Percentiles rank a stretch among this genome's conserved stretches.
phyloP scores from a whole-genome alignment of 2,113 vertebrate species.

The Colinus virginianus region DNA sequence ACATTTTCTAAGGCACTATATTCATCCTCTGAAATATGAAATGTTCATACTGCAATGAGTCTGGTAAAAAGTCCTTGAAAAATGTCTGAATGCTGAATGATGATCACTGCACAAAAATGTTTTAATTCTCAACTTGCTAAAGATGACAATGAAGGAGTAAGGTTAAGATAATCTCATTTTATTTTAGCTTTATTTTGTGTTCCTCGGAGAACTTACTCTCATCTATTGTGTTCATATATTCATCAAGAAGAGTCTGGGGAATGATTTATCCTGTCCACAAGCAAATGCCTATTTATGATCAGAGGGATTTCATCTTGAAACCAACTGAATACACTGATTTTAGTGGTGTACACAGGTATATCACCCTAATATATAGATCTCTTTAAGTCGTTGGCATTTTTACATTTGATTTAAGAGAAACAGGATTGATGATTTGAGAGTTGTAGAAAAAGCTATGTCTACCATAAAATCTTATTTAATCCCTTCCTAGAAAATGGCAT shows the following conservation, averaged over 20 bases:
- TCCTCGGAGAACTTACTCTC: background rate
- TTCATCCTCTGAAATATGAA: background rate
- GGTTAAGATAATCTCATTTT: background rate
- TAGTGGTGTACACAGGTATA: background rate
- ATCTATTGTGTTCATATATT: background rate
- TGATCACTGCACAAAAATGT: background rate
- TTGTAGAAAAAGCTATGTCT: background rate
- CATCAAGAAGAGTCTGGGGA: background rate
- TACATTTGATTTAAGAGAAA: background rate
- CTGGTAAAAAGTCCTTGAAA: background rate
- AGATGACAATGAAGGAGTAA: background rate
- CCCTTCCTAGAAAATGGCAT: background rate
- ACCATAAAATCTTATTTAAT: background rate
- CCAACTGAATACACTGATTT: rapidly evolving
- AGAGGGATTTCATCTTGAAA: background rate
- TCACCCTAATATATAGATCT: background rate
- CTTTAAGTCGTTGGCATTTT: background rate
- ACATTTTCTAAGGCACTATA: background rate
- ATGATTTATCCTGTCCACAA: background rate
- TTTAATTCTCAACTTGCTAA: background rate
- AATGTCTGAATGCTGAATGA: background rate
- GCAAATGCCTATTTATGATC: background rate
- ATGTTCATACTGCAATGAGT: background rate
- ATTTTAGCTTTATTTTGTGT: background rate
- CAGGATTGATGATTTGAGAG: background rate